phyloP scores from a whole-genome alignment of 2,888 invertebrate species.

The Drosophila mayaguana region DNA sequence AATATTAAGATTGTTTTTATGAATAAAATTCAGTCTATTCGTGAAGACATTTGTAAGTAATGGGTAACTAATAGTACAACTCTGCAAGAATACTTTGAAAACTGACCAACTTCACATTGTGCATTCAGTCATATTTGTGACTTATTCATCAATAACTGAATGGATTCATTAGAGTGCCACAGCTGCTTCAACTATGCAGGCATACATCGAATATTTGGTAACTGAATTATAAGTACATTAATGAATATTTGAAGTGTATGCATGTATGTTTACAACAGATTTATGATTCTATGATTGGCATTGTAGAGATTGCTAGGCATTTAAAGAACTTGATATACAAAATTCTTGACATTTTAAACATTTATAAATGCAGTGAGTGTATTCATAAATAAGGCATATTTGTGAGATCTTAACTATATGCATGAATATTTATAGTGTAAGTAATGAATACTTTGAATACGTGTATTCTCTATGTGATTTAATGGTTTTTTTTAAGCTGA shows the following conservation, averaged over 20 bases:
- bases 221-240: neutral
- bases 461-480: neutral
- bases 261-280: neutral
- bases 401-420: neutral
- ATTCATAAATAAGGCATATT: neutral
- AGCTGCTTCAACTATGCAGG: neutral
- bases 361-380: neutral
- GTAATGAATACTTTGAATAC: neutral
- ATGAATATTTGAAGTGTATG: slow-evolving; percentile 1
- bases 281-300: neutral
- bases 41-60: no score
- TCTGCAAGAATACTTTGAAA: neutral
- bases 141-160: neutral
- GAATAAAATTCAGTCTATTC: neutral
- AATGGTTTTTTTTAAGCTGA: neutral
- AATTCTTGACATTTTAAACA: neutral
- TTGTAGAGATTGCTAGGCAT: neutral
- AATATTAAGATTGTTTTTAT: no score
- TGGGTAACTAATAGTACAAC: no score
- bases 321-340: neutral
- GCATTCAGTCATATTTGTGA: neutral
- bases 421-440: neutral
- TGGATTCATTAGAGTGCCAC: neutral
- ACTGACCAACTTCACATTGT: neutral
- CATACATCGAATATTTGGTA: neutral